Conservation (phyloP, 2,797 vertebrate species). For the Epinephelus awoara region DNA sequence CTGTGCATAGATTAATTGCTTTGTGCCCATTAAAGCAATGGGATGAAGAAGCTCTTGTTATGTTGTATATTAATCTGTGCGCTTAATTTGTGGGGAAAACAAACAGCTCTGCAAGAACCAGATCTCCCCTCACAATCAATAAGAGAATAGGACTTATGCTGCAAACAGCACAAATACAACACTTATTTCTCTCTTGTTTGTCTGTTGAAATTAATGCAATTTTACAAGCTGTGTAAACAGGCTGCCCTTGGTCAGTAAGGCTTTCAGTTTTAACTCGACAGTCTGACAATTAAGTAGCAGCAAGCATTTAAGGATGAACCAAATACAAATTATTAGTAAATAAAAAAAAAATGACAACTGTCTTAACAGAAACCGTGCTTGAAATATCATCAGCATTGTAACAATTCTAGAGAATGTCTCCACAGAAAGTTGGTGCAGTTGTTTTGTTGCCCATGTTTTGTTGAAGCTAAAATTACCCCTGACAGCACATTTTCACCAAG, state of each 20-base stretch:
- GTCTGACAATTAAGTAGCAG: slow-evolving; percentile 7
- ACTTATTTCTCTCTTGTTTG: neutral
- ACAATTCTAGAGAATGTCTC: neutral
- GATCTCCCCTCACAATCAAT: neutral
- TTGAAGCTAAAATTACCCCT: slow-evolving; percentile 15
- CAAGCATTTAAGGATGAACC: slow-evolving; percentile 13
- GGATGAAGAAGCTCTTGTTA: neutral
- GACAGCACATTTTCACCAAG: slow-evolving; percentile 3
- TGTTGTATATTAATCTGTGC: neutral
- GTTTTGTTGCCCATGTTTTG: neutral
- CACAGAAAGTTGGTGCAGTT: neutral
- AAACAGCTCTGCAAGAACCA: neutral
- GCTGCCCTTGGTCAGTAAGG: slow-evolving; percentile 5
- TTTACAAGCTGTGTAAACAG: slow-evolving; percentile 5
- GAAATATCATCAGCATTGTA: slow-evolving; percentile 16
- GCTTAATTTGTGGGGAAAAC: neutral
- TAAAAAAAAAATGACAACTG: neutral
- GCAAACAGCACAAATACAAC: neutral
- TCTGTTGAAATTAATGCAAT: neutral
- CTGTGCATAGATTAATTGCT: neutral
- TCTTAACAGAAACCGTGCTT: neutral
- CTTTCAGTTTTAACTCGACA: slow-evolving; percentile 22
- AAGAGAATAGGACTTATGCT: neutral
- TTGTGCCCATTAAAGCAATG: neutral
- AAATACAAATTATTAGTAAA: slow-evolving; percentile 4